These are phyloP conservation scores for Lepidonotus clava DNA, from an alignment of 2,888 invertebrate genomes.

Conservation along the genomic window DNA sequence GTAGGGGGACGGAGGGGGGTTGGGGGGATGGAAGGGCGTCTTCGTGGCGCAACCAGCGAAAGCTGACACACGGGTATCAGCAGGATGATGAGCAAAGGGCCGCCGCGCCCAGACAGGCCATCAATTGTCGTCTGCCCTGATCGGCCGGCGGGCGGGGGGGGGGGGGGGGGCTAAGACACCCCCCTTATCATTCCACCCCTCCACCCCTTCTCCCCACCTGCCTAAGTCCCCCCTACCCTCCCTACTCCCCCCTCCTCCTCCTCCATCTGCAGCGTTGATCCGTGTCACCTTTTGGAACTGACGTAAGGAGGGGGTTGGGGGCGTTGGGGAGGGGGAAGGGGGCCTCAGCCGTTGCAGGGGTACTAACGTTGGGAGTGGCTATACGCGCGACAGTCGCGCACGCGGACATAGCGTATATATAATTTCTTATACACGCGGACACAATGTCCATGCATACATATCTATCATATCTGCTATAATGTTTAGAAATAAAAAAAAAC, in stretches of 20 bases:
- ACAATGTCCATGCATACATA: no score
- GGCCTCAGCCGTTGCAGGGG: neutral
- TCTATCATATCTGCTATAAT: no score
- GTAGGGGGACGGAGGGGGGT: neutral
- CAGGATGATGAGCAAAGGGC: conserved; percentile 25
- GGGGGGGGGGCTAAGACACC: conserved; percentile 4
- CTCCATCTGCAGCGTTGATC: no score
- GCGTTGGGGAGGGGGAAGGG: neutral
- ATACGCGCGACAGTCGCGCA: no score
- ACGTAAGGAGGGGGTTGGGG: neutral
- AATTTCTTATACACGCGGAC: no score
- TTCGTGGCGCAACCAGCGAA: neutral
- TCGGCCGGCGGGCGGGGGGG: no score
- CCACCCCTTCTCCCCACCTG: neutral
- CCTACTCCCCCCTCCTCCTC: neutral
- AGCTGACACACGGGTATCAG: conserved; percentile 30
- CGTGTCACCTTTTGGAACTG: neutral
- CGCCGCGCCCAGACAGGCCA: conserved; percentile 3
- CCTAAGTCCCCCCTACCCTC: neutral
- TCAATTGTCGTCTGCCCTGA: neutral
- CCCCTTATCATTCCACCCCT: neutral
- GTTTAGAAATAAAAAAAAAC: no score
- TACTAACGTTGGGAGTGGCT: no score
- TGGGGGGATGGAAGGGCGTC: no score
- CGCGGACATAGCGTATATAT: no score